A percentile compares a stretch with the other conserved stretches of the same genome.
Evolutionary conservation across 2,797 vertebrate species (phyloP).

Genomic region (Anguilla megastoma): DNA sequence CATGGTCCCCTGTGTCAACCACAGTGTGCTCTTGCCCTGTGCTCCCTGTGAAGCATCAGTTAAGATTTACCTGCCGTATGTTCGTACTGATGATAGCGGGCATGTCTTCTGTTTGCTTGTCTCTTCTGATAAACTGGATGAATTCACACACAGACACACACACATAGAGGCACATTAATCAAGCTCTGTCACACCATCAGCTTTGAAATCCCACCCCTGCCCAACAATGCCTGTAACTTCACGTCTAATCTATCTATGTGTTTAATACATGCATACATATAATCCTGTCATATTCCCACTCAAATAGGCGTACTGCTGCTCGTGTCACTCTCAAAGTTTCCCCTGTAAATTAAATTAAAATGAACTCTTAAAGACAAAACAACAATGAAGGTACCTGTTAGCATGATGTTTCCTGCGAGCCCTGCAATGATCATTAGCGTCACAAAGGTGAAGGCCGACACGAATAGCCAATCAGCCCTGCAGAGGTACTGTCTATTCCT

Average conservation of each 20-base stretch:
- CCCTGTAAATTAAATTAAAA: neutral
- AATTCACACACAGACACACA: conserved; percentile 7
- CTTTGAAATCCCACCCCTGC: neutral
- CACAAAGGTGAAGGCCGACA: conserved; percentile 47
- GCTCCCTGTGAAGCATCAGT: too few relatives aligned
- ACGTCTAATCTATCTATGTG: neutral
- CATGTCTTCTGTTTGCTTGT: conserved; percentile 31
- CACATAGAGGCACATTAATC: conserved; percentile 12
- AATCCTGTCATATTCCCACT: neutral
- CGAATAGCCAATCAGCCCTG: conserved; percentile 49
- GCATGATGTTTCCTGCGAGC: conserved; percentile 50
- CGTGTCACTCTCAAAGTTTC: neutral
- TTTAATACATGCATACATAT: neutral
- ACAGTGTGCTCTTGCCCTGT: neutral
- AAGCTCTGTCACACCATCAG: neutral
- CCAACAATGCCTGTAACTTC: neutral
- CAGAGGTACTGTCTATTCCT: neutral
- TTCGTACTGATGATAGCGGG: neutral
- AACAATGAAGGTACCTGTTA: conserved; percentile 54
- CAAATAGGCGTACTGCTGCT: neutral
- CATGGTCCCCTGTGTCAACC: neutral
- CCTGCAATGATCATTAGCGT: conserved; percentile 50
- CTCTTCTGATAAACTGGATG: conserved; percentile 54
- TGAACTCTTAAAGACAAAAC: neutral
- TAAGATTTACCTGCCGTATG: conserved; percentile 51